Conservation (phyloP, 1,140 invertebrate genomes). For the Drosophila saltans region DNA sequence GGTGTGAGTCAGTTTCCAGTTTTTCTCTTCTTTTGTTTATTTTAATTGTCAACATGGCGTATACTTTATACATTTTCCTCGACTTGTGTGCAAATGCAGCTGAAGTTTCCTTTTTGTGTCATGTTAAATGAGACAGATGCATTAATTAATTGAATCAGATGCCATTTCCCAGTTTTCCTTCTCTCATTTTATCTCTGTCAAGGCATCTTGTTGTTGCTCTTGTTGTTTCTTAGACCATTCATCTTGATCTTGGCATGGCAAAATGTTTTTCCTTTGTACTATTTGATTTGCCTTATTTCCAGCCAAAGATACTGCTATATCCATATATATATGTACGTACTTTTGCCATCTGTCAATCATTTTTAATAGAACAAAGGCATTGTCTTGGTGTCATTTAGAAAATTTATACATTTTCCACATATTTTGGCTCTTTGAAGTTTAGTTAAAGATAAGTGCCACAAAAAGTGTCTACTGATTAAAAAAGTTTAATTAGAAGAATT, state of each 20-base stretch:
- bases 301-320: background rate
- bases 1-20: background rate
- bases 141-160: slow-evolving; percentile 50
- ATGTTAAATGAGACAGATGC: slow-evolving; percentile 23
- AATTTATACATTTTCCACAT: background rate
- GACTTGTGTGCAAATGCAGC: slow-evolving; percentile 26
- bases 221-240: slow-evolving; percentile 41
- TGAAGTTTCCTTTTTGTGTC: slow-evolving; percentile 32
- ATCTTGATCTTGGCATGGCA: slow-evolving; percentile 66
- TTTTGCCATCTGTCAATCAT: slow-evolving; percentile 48
- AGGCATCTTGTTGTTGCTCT: slow-evolving; percentile 28
- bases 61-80: slow-evolving; percentile 41
- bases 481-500: background rate
- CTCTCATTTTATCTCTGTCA: slow-evolving; percentile 19
- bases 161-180: slow-evolving; percentile 35
- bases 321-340: slow-evolving; percentile 18
- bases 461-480: background rate
- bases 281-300: slow-evolving; percentile 2
- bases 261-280: slow-evolving; percentile 25
- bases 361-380: background rate
- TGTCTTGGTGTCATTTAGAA: background rate
- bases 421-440: slow-evolving; percentile 1
- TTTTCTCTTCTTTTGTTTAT: slow-evolving; percentile 26
- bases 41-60: slow-evolving; percentile 27
- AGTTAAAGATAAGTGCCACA: background rate